Evolutionary conservation across 2,888 invertebrate species (phyloP).

Genomic region (Sinodicranocentrus sp.): DNA sequence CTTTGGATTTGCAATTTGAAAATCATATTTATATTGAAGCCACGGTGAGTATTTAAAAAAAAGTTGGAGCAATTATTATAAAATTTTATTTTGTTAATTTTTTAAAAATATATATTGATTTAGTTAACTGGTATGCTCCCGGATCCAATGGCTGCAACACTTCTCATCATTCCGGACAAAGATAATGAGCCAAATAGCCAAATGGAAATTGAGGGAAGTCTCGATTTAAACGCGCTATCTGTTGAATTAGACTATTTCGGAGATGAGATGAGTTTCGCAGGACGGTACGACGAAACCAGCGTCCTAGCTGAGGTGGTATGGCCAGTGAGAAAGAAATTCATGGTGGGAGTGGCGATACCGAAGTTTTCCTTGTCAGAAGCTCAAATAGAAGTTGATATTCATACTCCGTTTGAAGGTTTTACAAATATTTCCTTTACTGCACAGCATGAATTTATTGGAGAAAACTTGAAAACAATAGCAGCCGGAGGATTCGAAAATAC

Average conservation of each 20-base stretch:
- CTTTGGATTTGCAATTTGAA: conserved; percentile 76
- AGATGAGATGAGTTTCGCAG: conserved; percentile 53
- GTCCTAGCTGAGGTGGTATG: conserved; percentile 54
- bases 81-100: conserved; percentile 5
- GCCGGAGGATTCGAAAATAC: conserved; percentile 27
- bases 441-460: conserved; percentile 10
- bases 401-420: conserved; percentile 71
- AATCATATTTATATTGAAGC: conserved; percentile 76
- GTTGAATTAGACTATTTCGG: conserved; percentile 72
- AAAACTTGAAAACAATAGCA: conserved; percentile 14
- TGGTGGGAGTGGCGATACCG: conserved; percentile 41
- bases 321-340: conserved; percentile 62
- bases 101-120: conserved; percentile 9
- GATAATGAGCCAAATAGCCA: conserved; percentile 71
- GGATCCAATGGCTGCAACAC: conserved; percentile 53
- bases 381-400: conserved; percentile 43
- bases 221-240: conserved; percentile 46
- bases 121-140: conserved; percentile 70
- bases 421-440: conserved; percentile 31
- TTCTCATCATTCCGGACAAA: conserved; percentile 75
- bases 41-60: conserved; percentile 69
- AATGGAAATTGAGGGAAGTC: conserved; percentile 70
- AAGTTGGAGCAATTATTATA: not conserved
- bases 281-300: conserved; percentile 62
- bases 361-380: conserved; percentile 33